A percentile compares a stretch with the other conserved stretches of the same genome.
These are phyloP conservation scores for Neoscelio sp. DNA, from an alignment of 2,888 invertebrate species.

Conservation along the genomic window DNA sequence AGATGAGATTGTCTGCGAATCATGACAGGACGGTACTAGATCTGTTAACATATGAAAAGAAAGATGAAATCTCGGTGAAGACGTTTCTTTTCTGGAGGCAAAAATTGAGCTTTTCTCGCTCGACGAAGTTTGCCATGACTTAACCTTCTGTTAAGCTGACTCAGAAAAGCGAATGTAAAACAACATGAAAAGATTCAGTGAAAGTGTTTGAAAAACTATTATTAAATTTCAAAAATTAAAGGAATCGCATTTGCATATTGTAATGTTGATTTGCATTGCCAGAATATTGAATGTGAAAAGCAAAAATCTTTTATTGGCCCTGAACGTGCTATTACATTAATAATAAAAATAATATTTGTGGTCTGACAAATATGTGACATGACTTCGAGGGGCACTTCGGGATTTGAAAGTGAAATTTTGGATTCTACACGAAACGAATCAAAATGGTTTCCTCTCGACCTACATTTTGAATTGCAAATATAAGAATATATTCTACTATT, in stretches of 20 bases:
- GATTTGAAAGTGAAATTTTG: slow-evolving; percentile 30
- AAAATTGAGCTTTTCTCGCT: slow-evolving; percentile 35
- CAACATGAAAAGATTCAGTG: too few species aligned
- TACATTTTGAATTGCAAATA: background rate
- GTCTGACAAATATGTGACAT: too few species aligned
- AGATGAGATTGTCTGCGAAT: slow-evolving; percentile 5
- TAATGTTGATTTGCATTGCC: too few species aligned
- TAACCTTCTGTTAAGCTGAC: slow-evolving; percentile 1
- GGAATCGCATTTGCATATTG: too few species aligned
- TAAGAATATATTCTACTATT: background rate
- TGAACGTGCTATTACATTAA: too few species aligned
- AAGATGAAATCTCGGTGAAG: slow-evolving; percentile 36
- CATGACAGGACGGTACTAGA: slow-evolving; percentile 9
- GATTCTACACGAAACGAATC: too few species aligned
- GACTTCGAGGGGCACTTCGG: too few species aligned
- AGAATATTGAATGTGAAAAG: too few species aligned
- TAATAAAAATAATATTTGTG: too few species aligned
- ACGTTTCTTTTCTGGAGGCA: slow-evolving; percentile 14
- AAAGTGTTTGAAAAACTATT: too few species aligned
- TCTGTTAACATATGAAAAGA: slow-evolving; percentile 41
- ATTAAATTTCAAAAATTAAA: too few species aligned
- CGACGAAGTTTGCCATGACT: background rate
- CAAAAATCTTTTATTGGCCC: too few species aligned
- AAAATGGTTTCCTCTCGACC: background rate
- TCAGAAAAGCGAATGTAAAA: slow-evolving; percentile 12